Base-by-base conservation (phyloP, 2,113 vertebrate species). In the Apaloderma vittatum region DNA sequence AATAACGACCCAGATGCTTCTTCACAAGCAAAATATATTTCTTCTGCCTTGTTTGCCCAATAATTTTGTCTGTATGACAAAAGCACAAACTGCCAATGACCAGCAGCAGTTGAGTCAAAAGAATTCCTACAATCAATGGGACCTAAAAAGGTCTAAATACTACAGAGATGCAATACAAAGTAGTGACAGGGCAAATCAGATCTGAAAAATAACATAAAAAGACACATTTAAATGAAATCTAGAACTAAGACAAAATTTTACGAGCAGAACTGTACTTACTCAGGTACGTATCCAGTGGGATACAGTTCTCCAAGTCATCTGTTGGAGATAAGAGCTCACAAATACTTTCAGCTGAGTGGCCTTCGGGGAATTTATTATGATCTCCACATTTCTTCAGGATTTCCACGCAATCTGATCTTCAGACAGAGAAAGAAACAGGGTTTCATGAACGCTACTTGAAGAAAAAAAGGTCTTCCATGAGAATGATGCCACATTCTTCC, bases 301-400 rank as follows among this genome's bases (percentile, higher is more conserved):
- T 99, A 93, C 99, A 99, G 93, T 97, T 98, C 80, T 99, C 99
- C 18, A 99, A 98, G 97, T 99, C 98, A 36, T 99, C 99, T 23
- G 98, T 98, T 32, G 99, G 99, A 26, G 99, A 99, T 15, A 99
- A 97, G 73, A 99, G 98, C 91, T 99, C 99, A 97, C 99, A 99
- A 96, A 99, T 99, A 86, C 98, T 99, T 97, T 99, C 99, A 78
- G 99, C 99, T 20, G 98, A 99, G 86, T 99, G 99, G 70, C 99
- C 99, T 90, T 99, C 99, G 2, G 98, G 98, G 86, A 99, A 99
- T 92, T 98, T 99, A 85, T 97, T 98, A 73, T 98, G 98, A 97
- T 99, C 99, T 30, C 99, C 99, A 96, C 99, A 99, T 97, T 99
- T 99, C 76, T 98, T 99, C 90, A 99, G 98, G 97, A 99, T 99